phyloP scores from a whole-genome alignment of 2,113 vertebrate species.

The Geococcyx californianus region DNA sequence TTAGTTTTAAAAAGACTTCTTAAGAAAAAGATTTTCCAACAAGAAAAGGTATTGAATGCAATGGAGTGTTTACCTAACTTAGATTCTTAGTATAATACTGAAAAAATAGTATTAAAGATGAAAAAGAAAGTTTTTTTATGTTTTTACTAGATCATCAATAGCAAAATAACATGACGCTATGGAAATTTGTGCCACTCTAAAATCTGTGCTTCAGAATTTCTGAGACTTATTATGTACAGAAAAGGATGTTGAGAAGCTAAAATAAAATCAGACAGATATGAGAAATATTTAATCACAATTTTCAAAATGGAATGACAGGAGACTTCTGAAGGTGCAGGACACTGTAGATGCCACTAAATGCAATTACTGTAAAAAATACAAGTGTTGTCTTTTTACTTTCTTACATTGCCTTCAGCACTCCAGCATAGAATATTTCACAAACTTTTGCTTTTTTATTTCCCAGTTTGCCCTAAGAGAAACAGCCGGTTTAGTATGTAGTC shows the following conservation, averaged over 20 bases:
- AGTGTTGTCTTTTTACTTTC: neutral
- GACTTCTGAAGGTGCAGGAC: neutral
- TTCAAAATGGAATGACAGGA: neutral
- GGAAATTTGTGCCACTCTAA: neutral
- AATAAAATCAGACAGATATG: neutral
- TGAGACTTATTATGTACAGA: neutral
- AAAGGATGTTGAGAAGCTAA: neutral
- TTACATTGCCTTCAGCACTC: neutral
- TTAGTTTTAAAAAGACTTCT: neutral
- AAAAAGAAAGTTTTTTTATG: neutral
- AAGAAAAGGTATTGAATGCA: neutral
- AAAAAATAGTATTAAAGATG: neutral
- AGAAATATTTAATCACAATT: neutral
- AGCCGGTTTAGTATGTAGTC: neutral
- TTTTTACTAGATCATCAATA: neutral
- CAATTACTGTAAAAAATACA: neutral
- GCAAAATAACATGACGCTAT: neutral
- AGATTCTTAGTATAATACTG: neutral
- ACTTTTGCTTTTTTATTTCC: neutral
- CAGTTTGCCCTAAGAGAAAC: neutral
- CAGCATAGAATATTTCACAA: neutral
- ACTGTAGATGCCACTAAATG: neutral
- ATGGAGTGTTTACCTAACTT: neutral
- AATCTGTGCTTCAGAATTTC: neutral
- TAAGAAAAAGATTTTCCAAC: neutral